Evolutionary conservation across 2,797 vertebrate species (phyloP).

Genomic region (Dryobates pubescens): DNA sequence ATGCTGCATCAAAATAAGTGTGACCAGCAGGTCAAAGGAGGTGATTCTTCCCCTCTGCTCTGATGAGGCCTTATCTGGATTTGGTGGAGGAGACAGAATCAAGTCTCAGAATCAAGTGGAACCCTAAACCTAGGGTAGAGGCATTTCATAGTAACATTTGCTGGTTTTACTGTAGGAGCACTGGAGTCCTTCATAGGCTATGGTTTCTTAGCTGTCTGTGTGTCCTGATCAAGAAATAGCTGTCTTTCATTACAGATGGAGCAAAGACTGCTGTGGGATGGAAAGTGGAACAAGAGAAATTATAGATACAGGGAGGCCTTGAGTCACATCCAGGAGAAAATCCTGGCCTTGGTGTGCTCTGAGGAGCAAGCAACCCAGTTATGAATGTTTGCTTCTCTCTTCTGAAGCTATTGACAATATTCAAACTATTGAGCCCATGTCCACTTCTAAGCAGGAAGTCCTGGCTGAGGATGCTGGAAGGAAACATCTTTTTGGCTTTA

Average conservation of each 20-base stretch:
- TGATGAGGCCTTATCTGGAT: not conserved
- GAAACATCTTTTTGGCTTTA: not conserved
- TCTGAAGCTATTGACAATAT: not conserved
- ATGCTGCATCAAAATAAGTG: no score
- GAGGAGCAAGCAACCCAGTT: not conserved
- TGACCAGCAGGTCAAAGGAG: no score
- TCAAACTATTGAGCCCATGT: rapidly evolving
- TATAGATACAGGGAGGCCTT: not conserved
- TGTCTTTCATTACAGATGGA: rapidly evolving
- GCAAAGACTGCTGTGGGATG: not conserved
- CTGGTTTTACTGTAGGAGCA: not conserved
- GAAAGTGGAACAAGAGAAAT: not conserved
- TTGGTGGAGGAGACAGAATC: not conserved
- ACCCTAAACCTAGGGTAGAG: not conserved
- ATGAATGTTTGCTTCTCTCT: not conserved
- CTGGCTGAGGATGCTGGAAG: not conserved
- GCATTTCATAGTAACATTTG: not conserved
- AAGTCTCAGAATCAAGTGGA: not conserved
- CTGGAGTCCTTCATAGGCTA: not conserved
- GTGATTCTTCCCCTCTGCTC: no score
- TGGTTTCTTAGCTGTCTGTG: not conserved
- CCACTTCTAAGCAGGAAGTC: not conserved
- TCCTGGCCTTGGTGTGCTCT: not conserved
- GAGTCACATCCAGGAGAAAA: not conserved
- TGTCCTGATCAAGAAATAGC: not conserved